A percentile compares a stretch with the other conserved stretches of the same genome.
Evolutionary conservation across 2,888 invertebrate species (phyloP).

Genomic region (Platycheirus albimanus): DNA sequence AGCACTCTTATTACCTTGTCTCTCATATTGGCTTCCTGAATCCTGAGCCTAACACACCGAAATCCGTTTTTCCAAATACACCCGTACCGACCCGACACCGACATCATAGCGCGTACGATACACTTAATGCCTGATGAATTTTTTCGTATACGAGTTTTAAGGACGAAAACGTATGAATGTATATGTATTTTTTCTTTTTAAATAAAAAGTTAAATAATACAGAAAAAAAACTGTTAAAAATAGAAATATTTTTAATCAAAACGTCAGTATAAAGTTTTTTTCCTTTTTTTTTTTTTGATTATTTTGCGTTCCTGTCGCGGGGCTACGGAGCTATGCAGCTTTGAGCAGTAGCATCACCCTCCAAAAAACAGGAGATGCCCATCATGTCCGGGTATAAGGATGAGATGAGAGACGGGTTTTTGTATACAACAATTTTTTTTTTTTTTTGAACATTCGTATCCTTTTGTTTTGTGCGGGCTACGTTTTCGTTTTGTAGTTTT

Average conservation of each 20-base stretch:
- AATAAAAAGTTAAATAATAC: conserved; percentile 42
- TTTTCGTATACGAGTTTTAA: conserved; percentile 58
- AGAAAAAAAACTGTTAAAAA: conserved; percentile 61
- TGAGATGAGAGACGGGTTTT: conserved; percentile 15
- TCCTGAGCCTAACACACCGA: conserved; percentile 40
- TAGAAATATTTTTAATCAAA: conserved; percentile 75
- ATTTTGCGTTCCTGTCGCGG: conserved; percentile 67
- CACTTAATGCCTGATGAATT: conserved; percentile 38
- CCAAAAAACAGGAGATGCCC: too few relatives aligned
- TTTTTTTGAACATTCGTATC: conserved; percentile 45
- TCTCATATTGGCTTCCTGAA: conserved; percentile 12
- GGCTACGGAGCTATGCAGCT: conserved; percentile 1
- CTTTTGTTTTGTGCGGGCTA: conserved; percentile 69
- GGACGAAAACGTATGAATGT: conserved; percentile 49
- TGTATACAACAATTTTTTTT: conserved; percentile 26
- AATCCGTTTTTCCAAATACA: conserved; percentile 29
- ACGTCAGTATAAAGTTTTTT: conserved; percentile 72
- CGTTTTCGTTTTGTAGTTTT: conserved; percentile 59
- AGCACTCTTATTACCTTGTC: conserved; percentile 28
- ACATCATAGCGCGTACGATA: conserved; percentile 40
- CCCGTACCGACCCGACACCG: too few relatives aligned
- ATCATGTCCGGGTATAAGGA: too few relatives aligned
- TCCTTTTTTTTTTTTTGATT: conserved; percentile 71
- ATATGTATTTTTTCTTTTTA: conserved; percentile 8
- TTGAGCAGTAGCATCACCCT: conserved; percentile 2